Base-by-base conservation (phyloP, 2,797 vertebrate genomes). In the Calcarius lapponicus region DNA sequence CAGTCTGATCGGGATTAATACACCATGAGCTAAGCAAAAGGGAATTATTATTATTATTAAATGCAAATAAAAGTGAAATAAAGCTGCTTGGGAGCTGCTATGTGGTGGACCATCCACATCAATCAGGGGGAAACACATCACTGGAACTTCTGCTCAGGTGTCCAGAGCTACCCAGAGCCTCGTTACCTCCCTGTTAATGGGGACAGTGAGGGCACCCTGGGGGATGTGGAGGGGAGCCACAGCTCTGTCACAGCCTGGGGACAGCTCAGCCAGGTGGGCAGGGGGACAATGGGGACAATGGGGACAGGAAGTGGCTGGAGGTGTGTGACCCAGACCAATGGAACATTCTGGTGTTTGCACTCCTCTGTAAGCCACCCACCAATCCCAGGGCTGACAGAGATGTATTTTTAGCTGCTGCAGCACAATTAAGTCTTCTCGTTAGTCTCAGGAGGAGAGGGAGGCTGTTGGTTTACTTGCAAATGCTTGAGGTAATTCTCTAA, bases 401-500 rank as follows among this genome's bases (percentile, higher is more conserved):
- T 61, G 91, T 93, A 96, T 97, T 88, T 96, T 90, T 90, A 84
- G 95, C 80, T 47, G 38, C 93, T 73, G 65, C 72, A 60, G 97
- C 95, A 96, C 97, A 97, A 98, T 98, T 97, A 97, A 97, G 95
- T 87, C 67, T 94, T 95, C 97, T 91, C 19, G 45, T 96, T 95
- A 80, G 51, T 97, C 97, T 97, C 95, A 13, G 51, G 96, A 97
- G 96, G 93, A 97, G 94, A 81, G 94, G 79, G 85, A 95, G 96
- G 95, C 72, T 86, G 93, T 95, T 96, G 97, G 96, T 97, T 97
- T 95, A 92, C 96, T 97, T 73, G 96, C 40, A 87, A 97, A 97
- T 94, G 97, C 96, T 96, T 82, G 95, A 96, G 95, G 94, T 96
- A 91, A 97, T 97, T 97, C 97, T 96, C 97, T 97, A 97, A 97